These are phyloP conservation scores for Emydoidea blandingii DNA, from an alignment of 2,797 vertebrate genomes.

Conservation along the genomic window DNA sequence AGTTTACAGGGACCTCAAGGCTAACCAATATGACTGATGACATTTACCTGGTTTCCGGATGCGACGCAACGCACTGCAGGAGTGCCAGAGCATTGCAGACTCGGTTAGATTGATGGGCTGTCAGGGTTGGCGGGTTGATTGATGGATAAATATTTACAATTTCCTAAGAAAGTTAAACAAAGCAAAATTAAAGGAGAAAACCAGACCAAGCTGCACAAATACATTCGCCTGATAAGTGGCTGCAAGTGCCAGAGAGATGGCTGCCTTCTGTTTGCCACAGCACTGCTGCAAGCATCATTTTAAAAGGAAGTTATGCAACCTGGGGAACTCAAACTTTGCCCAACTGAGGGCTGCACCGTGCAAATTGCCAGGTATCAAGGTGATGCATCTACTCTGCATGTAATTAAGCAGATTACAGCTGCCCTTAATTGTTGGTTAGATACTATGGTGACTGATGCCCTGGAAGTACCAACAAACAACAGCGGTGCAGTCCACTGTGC, in stretches of 20 bases:
- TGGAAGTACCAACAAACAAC: neutral
- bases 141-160: slow-evolving; percentile 99
- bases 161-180: slow-evolving; percentile 84
- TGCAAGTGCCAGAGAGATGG: neutral
- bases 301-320: neutral
- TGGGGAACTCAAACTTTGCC: rapidly evolving
- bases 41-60: slow-evolving; percentile 94
- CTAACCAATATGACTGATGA: neutral
- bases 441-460: neutral
- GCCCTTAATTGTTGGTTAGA: neutral
- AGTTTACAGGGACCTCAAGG: neutral
- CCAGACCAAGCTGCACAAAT: neutral
- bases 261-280: neutral
- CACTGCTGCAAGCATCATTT: neutral
- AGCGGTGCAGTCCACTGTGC: neutral
- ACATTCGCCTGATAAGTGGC: neutral
- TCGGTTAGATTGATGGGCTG: slow-evolving; percentile 98
- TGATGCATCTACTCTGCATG: neutral
- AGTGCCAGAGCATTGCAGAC: slow-evolving; percentile 97
- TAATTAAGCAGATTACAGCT: neutral
- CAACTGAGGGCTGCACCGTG: neutral
- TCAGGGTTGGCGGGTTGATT: slow-evolving; percentile 97
- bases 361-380: neutral
- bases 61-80: slow-evolving; percentile 97
- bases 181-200: slow-evolving; percentile 5